phyloP scores from a whole-genome alignment of 2,113 vertebrate species.

The Trachemys scripta region DNA sequence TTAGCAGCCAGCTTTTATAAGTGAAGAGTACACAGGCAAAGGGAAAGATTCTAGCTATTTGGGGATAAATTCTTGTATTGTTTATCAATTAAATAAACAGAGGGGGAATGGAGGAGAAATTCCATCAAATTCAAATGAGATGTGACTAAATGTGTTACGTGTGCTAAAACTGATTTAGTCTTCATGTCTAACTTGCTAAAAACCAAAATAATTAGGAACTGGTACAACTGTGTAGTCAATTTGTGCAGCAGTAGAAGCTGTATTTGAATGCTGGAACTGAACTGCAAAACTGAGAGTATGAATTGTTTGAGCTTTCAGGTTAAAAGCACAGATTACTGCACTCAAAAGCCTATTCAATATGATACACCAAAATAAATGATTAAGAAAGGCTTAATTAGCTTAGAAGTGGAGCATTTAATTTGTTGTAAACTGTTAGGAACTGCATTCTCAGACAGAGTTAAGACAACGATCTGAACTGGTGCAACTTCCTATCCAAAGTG shows the following conservation, averaged over 20 bases:
- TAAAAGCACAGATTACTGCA: neutral
- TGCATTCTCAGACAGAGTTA: neutral
- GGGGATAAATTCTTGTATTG: rapidly evolving
- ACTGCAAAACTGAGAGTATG: neutral
- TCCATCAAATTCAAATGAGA: too few species aligned
- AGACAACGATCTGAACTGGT: neutral
- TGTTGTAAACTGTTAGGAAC: neutral
- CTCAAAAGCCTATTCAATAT: neutral
- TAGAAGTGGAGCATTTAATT: neutral
- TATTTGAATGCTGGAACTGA: too few species aligned
- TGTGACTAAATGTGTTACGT: too few species aligned
- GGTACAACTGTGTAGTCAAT: too few species aligned
- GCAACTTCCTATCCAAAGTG: neutral
- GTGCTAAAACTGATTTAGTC: too few species aligned
- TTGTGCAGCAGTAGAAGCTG: too few species aligned
- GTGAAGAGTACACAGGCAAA: too few species aligned
- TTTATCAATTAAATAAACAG: neutral
- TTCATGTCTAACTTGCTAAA: too few species aligned
- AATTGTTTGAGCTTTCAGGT: neutral
- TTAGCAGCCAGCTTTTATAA: too few species aligned
- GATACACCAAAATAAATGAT: neutral
- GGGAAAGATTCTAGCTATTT: neutral
- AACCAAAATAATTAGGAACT: too few species aligned
- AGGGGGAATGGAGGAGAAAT: rapidly evolving
- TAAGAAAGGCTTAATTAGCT: neutral